phyloP scores from a whole-genome alignment of 2,113 vertebrate species.

The Sitta europaea region DNA sequence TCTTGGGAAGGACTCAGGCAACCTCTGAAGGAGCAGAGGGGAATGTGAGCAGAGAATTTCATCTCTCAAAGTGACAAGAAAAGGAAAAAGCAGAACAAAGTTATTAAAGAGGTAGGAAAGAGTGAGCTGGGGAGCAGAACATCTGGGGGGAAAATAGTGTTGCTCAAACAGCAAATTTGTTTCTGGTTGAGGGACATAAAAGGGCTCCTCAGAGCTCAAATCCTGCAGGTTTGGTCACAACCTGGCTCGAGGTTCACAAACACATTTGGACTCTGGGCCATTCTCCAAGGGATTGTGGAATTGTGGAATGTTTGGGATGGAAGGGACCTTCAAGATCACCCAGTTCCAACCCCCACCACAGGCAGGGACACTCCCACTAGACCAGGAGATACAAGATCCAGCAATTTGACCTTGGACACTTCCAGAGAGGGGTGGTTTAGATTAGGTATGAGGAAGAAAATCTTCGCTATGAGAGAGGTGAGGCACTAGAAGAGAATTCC shows the following conservation, averaged over 20 bases:
- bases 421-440: background rate
- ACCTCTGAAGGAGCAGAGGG: background rate
- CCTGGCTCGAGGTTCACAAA: background rate
- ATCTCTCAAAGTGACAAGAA: background rate
- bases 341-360: background rate
- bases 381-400: background rate
- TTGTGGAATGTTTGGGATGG: background rate
- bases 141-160: background rate
- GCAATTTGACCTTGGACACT: background rate
- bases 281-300: background rate
- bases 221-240: background rate
- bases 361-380: background rate
- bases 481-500: background rate
- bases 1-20: background rate
- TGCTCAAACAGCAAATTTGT: background rate
- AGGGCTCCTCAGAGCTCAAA: background rate
- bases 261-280: fast-evolving
- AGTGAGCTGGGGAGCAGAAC: background rate
- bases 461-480: background rate
- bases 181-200: background rate
- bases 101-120: background rate
- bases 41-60: background rate
- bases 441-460: background rate
- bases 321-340: fast-evolving
- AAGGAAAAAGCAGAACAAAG: background rate